These are phyloP conservation scores for Platycercus adscitus DNA, from an alignment of 2,113 vertebrate genomes.

Conservation along the genomic window DNA sequence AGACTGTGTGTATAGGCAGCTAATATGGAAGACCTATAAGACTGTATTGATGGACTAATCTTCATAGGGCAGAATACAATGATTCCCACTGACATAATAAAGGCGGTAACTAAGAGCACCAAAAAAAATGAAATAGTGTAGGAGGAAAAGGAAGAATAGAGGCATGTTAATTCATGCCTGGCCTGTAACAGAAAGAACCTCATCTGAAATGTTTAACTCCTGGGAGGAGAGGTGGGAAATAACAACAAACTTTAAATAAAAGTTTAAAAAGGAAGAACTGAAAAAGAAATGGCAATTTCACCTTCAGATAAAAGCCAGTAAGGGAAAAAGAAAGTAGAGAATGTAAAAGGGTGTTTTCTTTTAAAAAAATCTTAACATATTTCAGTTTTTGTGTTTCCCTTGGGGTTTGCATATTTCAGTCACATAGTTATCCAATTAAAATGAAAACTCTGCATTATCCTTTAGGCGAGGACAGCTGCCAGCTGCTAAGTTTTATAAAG, in stretches of 20 bases:
- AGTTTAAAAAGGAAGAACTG: not conserved
- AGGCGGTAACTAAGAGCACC: not conserved
- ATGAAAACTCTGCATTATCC: constrained; percentile 78
- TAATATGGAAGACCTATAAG: not conserved
- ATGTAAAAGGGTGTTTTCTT: constrained; percentile 65
- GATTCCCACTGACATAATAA: not conserved
- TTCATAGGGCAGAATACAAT: not conserved
- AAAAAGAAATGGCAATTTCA: constrained; percentile 26
- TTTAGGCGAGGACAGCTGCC: constrained; percentile 79
- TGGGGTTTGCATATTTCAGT: constrained; percentile 75
- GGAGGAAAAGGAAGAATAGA: not conserved
- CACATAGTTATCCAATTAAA: constrained; percentile 83
- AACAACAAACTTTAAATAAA: not conserved
- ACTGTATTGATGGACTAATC: not conserved
- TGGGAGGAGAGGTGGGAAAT: not conserved
- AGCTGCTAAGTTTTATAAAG: constrained; percentile 82
- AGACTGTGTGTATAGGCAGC: not conserved
- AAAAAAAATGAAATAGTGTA: not conserved
- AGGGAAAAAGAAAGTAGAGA: constrained; percentile 50
- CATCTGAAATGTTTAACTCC: constrained; percentile 2
- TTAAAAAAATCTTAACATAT: constrained; percentile 68
- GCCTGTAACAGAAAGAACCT: not conserved
- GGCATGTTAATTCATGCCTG: not conserved
- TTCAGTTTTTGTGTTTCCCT: constrained; percentile 72
- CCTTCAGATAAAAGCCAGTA: constrained; percentile 52